Evolutionary conservation across 2,113 vertebrate species (phyloP).

Genomic region (Aldabrachelys gigantea): DNA sequence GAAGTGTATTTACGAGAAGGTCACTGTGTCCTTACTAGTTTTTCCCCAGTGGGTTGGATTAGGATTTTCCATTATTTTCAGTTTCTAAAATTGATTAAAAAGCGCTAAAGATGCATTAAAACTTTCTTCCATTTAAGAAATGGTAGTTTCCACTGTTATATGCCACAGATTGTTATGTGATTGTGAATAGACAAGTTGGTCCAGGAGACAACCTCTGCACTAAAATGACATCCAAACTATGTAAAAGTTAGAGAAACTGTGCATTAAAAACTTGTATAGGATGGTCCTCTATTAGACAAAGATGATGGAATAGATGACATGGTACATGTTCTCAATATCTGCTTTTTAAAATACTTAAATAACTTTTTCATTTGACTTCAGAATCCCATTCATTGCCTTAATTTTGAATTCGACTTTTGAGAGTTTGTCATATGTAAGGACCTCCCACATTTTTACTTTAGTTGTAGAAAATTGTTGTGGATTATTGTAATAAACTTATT

Average conservation of each 20-base stretch:
- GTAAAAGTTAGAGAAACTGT: fast-evolving
- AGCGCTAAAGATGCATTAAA: background rate
- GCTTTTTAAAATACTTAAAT: background rate
- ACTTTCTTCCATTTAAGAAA: background rate
- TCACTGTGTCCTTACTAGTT: background rate
- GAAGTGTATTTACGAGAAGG: background rate
- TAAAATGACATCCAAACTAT: background rate
- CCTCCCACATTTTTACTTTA: background rate
- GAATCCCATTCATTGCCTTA: background rate
- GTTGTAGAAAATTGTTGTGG: background rate
- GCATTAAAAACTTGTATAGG: background rate
- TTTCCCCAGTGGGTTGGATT: background rate
- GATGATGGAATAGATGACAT: background rate
- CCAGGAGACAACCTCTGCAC: background rate
- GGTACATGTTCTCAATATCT: background rate
- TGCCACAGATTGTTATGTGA: background rate
- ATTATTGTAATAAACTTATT: background rate
- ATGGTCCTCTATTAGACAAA: background rate
- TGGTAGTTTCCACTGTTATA: background rate
- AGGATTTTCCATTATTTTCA: background rate
- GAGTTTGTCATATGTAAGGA: background rate
- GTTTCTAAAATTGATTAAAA: background rate
- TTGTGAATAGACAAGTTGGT: background rate
- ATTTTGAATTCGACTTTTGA: background rate
- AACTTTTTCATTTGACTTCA: background rate